A percentile compares a stretch with the other conserved stretches of the same genome.
Conservation (phyloP, 2,888 invertebrate species). For the Scelioninae gen. 1 region DNA sequence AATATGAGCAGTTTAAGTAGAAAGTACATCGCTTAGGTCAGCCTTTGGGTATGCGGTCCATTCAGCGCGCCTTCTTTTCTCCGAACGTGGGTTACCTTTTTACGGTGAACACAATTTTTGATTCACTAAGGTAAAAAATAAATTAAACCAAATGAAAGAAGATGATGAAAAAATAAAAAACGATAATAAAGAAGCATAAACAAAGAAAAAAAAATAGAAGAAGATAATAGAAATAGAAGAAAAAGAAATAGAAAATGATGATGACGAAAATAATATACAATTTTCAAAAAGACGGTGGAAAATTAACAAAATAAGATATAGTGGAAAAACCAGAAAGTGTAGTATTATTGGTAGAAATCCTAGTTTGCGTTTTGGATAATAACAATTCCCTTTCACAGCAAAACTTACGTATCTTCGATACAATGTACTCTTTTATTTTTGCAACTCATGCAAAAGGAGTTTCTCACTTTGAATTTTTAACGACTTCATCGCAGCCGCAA, state of each 20-base stretch:
- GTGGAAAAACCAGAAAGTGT: background rate
- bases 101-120: background rate
- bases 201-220: background rate
- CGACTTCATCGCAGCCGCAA: constrained; percentile 22
- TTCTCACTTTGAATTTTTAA: constrained; percentile 29
- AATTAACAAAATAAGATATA: background rate
- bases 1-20: constrained; percentile 54
- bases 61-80: constrained; percentile 19
- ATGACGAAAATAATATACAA: too few relatives aligned
- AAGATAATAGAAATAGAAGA: too few relatives aligned
- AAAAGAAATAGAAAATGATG: too few relatives aligned
- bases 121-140: background rate
- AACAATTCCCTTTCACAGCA: constrained; percentile 9
- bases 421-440: constrained; percentile 27
- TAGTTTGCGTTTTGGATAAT: constrained; percentile 26
- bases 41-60: constrained; percentile 23
- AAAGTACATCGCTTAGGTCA: constrained; percentile 56
- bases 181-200: background rate
- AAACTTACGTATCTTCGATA: constrained; percentile 5
- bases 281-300: background rate
- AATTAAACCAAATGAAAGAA: background rate
- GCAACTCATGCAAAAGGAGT: constrained; percentile 19
- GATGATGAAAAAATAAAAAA: background rate
- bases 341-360: constrained; percentile 11
- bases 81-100: background rate